phyloP scores from a whole-genome alignment of 2,113 vertebrate species.

The Atherinomorus stipes region DNA sequence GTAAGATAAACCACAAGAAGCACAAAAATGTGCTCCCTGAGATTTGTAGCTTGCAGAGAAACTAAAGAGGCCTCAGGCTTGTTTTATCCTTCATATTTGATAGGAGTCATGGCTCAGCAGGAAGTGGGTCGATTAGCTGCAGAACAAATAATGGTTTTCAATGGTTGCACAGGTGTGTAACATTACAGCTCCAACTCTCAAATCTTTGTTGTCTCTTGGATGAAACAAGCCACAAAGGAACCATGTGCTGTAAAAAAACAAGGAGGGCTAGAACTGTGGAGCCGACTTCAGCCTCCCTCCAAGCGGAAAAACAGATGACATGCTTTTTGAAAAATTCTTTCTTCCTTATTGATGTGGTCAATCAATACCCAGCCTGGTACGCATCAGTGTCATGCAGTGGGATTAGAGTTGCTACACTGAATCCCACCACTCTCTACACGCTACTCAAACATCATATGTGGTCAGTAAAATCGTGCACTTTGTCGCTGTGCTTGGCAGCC shows the following conservation, averaged over 20 bases:
- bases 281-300: conserved; percentile 31
- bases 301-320: conserved; percentile 75
- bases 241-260: conserved; percentile 62
- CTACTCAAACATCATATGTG: conserved; percentile 47
- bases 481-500: conserved; percentile 29
- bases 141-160: conserved; percentile 71
- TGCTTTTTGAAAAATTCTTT: conserved; percentile 48
- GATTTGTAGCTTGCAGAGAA: conserved; percentile 16
- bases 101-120: conserved; percentile 66
- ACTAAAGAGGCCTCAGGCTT: conserved; percentile 37
- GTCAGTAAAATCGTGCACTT: conserved; percentile 31
- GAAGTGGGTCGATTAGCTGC: conserved; percentile 56
- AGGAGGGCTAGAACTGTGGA: conserved; percentile 47
- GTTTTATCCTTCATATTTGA: conserved; percentile 61
- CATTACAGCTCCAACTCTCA: conserved; percentile 60
- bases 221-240: conserved; percentile 64
- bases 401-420: conserved; percentile 39
- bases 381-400: conserved; percentile 61
- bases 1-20: conserved; percentile 4
- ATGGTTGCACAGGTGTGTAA: conserved; percentile 72
- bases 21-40: neutral
- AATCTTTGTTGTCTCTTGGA: conserved; percentile 47
- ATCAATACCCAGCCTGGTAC: conserved; percentile 69
- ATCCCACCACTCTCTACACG: conserved; percentile 44
- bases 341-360: conserved; percentile 73